phyloP scores from a whole-genome alignment of 2,113 vertebrate species.

The Morphnarchus princeps region DNA sequence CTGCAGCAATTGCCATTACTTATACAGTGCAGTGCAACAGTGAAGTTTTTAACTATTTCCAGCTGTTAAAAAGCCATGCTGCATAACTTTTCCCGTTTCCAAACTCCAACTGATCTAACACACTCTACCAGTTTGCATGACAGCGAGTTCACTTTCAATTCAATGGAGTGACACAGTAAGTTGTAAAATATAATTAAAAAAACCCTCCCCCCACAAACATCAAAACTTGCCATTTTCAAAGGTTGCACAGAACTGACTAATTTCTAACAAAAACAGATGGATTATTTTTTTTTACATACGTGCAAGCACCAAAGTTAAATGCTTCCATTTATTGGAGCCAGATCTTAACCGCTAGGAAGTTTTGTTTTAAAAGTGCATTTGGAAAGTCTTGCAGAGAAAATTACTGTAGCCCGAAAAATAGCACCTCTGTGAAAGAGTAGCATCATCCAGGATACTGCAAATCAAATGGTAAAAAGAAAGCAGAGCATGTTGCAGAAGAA shows the following conservation, averaged over 20 bases:
- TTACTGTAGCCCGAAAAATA: not conserved
- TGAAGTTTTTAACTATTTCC: not conserved
- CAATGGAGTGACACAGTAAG: not conserved
- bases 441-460: not conserved
- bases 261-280: not conserved
- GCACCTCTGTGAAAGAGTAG: not conserved
- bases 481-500: not conserved
- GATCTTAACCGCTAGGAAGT: not conserved
- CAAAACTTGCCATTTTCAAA: not conserved
- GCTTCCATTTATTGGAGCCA: not conserved
- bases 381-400: not conserved
- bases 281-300: not conserved
- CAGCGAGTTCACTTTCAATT: not conserved
- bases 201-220: not conserved
- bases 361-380: not conserved
- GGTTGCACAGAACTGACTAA: not conserved
- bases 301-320: not conserved
- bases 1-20: not conserved
- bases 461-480: not conserved
- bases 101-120: not conserved
- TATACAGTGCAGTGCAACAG: not conserved
- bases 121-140: not conserved
- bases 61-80: not conserved
- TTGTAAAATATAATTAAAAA: conserved; percentile 2
- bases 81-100: not conserved